Evolutionary conservation across 2,797 vertebrate species (phyloP), one percentile per base, ranked within the genome.

Genomic region (Pteropus rufus): DNA sequence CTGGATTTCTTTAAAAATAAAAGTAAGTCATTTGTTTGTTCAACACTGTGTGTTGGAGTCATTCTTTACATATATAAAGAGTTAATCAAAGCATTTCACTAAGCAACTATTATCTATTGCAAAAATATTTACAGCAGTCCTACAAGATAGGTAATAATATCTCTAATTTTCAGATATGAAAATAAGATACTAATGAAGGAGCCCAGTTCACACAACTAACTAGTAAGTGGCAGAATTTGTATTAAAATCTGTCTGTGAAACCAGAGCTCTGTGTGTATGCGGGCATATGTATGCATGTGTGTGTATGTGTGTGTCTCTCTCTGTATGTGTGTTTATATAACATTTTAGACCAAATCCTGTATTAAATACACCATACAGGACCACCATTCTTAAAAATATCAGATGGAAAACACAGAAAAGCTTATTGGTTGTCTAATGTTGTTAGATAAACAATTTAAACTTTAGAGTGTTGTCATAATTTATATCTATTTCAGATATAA

Each of bases 201-300:
- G 15, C 46, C 46, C n/a, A 84, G 58, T 16, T 79, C 5, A n/a
- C 19, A 65, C 1, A 72, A 15, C 2, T 23, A 65, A 11, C 2
- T 21, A 65, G 2, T 15, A 19, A 58, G 10, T 83, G 23, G 10
- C 36, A 65, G 21, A 70, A 19, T 2, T 52, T 86, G 7, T 34
- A 41, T 60, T 11, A 58, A 62, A 64, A 31, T 12, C 1, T 10
- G 7, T 58, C 29, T 49, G 16, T 96, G 60, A 41, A 64, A 36
- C 4, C 36, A 54, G 29, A 39, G 5, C 26, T 44, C 6, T 60
- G 9, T 60, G 15, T 65, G 21, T 49, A 21, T 54, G 2, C 24
- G 1, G 36, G 34, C 44, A 58, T 10, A 0, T 4, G 4, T 1
- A 1, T 11, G 3, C 29, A 4, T 41, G 2, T 10, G 0, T 7